A percentile compares a stretch with the other conserved stretches of the same genome.
phyloP scores from a whole-genome alignment of 92 coral and sea anemone species.

The Heteractis magnifica region DNA sequence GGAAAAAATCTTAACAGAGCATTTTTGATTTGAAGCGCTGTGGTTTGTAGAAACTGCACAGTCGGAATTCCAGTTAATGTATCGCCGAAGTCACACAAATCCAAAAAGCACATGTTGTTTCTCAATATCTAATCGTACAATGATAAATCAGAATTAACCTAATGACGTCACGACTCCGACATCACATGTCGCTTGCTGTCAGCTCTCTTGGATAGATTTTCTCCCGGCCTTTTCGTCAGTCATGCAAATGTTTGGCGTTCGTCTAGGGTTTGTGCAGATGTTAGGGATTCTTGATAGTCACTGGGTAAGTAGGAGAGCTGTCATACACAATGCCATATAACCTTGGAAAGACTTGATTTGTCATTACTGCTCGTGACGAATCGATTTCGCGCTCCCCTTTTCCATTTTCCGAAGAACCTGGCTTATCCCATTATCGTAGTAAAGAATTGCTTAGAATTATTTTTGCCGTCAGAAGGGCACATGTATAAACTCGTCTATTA shows the following conservation, averaged over 20 bases:
- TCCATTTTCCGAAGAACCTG: too few species aligned
- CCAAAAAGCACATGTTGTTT: conserved; percentile 1
- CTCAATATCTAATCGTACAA: neutral
- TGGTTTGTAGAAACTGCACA: neutral
- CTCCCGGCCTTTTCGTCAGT: neutral
- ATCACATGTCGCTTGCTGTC: neutral
- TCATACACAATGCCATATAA: too few species aligned
- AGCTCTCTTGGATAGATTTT: neutral
- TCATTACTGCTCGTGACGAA: too few species aligned
- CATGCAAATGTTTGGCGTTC: neutral
- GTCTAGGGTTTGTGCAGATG: neutral
- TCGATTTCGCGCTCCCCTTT: too few species aligned
- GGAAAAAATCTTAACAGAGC: too few species aligned
- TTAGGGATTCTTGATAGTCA: too few species aligned
- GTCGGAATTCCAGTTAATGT: neutral
- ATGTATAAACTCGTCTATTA: too few species aligned
- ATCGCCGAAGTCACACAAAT: neutral
- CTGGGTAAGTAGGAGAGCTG: too few species aligned
- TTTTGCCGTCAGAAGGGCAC: too few species aligned
- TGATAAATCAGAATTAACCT: neutral
- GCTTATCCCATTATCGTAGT: too few species aligned
- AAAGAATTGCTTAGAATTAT: too few species aligned
- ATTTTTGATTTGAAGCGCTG: neutral
- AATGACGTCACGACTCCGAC: conserved; percentile 1
- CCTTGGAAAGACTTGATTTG: too few species aligned